Evolutionary conservation across 2,888 invertebrate genomes (phyloP).

Genomic region (Mimumesa dahlbomi): DNA sequence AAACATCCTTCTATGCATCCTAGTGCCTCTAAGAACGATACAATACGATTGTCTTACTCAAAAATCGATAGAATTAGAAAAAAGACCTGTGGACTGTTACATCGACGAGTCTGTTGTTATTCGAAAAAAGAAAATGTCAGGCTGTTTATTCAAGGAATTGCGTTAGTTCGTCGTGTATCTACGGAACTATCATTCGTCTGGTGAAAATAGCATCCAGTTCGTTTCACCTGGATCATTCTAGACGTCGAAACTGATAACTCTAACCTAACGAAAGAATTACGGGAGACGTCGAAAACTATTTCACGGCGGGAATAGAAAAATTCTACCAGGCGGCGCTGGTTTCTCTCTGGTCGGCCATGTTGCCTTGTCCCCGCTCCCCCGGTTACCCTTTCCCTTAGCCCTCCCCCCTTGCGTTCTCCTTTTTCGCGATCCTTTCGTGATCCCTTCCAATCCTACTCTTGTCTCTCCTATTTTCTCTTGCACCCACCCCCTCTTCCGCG

Average conservation of each 20-base stretch:
- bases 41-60: too few species aligned
- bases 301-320: constrained; percentile 75
- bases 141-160: too few species aligned
- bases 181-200: too few species aligned
- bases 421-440: constrained; percentile 54
- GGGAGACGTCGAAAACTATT: constrained; percentile 34
- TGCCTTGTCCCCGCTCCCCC: constrained; percentile 47
- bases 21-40: too few species aligned
- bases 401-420: constrained; percentile 28
- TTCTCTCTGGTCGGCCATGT: constrained; percentile 73
- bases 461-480: constrained; percentile 52
- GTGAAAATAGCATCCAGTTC: too few species aligned
- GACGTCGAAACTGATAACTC: neutral
- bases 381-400: neutral
- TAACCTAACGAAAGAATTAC: constrained; percentile 28
- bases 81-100: too few species aligned
- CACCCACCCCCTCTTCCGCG: constrained; percentile 25
- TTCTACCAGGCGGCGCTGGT: constrained; percentile 76
- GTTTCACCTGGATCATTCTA: neutral
- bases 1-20: too few species aligned
- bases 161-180: too few species aligned
- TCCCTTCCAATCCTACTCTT: constrained; percentile 49
- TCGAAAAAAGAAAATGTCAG: too few species aligned
- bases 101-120: too few species aligned
- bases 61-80: too few species aligned